These are phyloP conservation scores for Xiphias gladius DNA, from an alignment of 2,113 vertebrate species.

Conservation along the genomic window DNA sequence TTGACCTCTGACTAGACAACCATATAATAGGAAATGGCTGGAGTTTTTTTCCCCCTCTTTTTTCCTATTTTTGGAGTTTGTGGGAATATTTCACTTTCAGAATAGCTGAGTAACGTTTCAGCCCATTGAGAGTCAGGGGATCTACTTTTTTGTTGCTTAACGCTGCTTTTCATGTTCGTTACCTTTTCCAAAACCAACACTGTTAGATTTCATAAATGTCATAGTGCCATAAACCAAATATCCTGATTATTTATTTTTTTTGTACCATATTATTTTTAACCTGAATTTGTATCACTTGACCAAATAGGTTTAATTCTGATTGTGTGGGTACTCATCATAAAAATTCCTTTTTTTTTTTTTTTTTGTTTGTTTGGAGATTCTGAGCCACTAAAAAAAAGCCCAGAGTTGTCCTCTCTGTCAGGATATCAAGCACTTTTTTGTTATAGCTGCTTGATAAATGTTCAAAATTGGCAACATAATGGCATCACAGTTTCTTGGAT, in stretches of 20 bases:
- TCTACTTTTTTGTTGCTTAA: background rate
- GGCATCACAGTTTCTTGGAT: background rate
- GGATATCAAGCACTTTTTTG: background rate
- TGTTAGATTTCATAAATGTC: background rate
- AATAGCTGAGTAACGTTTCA: constrained; percentile 27
- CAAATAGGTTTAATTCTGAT: background rate
- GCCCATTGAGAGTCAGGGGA: background rate
- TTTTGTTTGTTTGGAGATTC: background rate
- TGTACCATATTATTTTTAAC: background rate
- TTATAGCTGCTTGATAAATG: background rate
- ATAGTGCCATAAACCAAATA: background rate
- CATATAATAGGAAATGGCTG: constrained; percentile 77
- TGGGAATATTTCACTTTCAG: constrained; percentile 55
- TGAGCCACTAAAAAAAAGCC: background rate
- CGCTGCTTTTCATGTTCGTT: background rate
- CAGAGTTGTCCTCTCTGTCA: background rate
- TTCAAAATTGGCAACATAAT: background rate
- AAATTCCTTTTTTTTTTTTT: no score
- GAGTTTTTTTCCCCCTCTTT: constrained; percentile 43
- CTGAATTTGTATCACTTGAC: background rate
- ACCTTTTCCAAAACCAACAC: background rate
- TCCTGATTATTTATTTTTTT: background rate
- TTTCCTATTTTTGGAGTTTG: constrained; percentile 69
- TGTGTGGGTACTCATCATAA: background rate
- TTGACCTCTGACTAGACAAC: constrained; percentile 79